A percentile compares a stretch with the other conserved stretches of the same genome.
These are phyloP conservation scores for Montipora capricornis DNA, from an alignment of 64 coral and sea anemone genomes.

Conservation along the genomic window DNA sequence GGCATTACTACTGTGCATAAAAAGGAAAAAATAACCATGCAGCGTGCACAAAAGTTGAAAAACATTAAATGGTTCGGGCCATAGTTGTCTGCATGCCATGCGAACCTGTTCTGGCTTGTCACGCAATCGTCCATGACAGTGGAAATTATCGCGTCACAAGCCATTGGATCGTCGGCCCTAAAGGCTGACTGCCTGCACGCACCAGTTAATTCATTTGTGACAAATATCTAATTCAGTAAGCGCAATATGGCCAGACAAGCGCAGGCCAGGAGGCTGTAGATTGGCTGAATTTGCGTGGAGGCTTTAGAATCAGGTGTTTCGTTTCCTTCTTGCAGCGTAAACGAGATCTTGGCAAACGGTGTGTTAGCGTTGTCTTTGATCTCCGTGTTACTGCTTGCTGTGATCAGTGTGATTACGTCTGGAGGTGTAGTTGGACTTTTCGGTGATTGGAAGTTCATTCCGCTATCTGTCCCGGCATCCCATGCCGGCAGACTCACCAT, in stretches of 20 bases:
- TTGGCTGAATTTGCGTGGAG: neutral
- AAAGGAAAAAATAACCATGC: neutral
- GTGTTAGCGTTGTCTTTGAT: neutral
- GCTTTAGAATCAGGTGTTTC: neutral
- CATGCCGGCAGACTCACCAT: neutral
- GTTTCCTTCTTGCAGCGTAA: neutral
- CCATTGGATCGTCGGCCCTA: too few relatives aligned
- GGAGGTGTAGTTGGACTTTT: constrained; percentile 1
- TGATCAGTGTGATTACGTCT: constrained; percentile 37
- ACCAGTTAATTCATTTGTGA: neutral
- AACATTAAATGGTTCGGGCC: too few relatives aligned
- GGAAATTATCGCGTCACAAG: too few relatives aligned
- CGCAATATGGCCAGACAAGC: neutral
- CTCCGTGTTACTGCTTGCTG: neutral
- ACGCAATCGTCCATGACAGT: neutral
- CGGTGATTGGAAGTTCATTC: neutral
- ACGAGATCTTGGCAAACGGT: constrained; percentile 30
- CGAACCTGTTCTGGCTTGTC: neutral
- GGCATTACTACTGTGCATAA: too few relatives aligned
- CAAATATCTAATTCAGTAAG: neutral
- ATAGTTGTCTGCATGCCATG: neutral
- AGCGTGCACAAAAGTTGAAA: neutral
- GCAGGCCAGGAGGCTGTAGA: neutral
- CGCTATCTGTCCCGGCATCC: constrained; percentile 68
- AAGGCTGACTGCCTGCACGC: too few relatives aligned